phyloP scores from a whole-genome alignment of 2,888 invertebrate genomes.

The Philereme transversata region DNA sequence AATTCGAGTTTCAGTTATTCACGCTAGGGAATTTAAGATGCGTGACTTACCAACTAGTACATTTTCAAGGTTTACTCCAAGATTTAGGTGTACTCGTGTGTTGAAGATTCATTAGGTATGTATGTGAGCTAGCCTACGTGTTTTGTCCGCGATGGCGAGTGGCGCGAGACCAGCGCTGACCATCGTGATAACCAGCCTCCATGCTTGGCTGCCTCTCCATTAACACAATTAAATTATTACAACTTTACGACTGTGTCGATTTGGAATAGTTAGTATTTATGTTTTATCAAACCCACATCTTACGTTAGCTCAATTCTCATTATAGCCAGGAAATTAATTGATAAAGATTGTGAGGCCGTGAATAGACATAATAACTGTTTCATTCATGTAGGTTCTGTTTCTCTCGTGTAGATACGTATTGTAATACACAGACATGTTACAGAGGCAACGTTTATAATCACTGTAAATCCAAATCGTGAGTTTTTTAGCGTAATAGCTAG shows the following conservation, averaged over 20 bases:
- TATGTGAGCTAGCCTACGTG: conserved; percentile 35
- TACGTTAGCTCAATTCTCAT: conserved; percentile 9
- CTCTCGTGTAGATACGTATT: too few relatives aligned
- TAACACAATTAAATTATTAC: conserved; percentile 29
- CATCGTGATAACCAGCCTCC: conserved; percentile 34
- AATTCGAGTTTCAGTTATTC: conserved; percentile 10
- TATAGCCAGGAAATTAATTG: conserved; percentile 15
- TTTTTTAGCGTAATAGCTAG: not conserved
- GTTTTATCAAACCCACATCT: conserved; percentile 15
- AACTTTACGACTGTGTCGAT: conserved; percentile 17
- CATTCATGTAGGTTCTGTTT: too few relatives aligned
- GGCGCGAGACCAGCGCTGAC: conserved; percentile 60
- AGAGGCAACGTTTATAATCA: too few relatives aligned
- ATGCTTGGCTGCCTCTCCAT: conserved; percentile 32
- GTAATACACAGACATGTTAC: too few relatives aligned
- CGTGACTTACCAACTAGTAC: not conserved
- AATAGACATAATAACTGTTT: too few relatives aligned
- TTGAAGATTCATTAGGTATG: conserved; percentile 35
- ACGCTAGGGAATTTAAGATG: not conserved
- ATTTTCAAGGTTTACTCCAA: not conserved
- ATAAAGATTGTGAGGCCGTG: too few relatives aligned
- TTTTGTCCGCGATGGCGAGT: conserved; percentile 67
- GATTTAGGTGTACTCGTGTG: conserved; percentile 22
- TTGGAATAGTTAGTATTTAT: conserved; percentile 15
- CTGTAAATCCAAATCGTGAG: too few relatives aligned